Conservation (phyloP, 2,888 invertebrate genomes). For the Phortica okadai region DNA sequence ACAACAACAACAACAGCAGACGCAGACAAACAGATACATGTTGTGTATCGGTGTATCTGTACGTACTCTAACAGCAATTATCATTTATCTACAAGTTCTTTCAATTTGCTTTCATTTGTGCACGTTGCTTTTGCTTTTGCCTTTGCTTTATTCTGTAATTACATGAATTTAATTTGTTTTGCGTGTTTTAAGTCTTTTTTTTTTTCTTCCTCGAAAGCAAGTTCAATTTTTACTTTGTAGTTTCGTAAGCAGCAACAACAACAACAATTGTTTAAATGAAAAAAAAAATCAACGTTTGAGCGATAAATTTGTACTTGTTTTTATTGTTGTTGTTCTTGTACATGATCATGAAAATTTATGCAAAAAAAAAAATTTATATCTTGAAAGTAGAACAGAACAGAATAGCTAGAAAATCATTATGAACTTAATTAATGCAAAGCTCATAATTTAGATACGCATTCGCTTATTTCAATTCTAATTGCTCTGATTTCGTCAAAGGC, state of each 20-base stretch:
- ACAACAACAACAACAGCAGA: background rate
- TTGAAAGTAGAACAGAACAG: background rate
- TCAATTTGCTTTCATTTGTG: conserved; percentile 28
- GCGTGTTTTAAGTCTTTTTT: conserved; percentile 29
- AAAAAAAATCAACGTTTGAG: background rate
- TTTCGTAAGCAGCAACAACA: conserved; percentile 42
- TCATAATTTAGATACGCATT: conserved; percentile 22
- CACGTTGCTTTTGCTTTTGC: conserved; percentile 28
- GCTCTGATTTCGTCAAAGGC: conserved; percentile 28
- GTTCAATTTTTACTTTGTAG: conserved; percentile 66
- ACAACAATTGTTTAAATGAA: background rate
- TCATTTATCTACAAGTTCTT: conserved; percentile 27
- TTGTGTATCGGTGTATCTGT: background rate
- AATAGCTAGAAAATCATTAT: background rate
- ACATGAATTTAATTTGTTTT: conserved; percentile 52
- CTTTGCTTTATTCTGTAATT: conserved; percentile 58
- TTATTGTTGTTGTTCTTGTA: background rate
- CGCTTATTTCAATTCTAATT: conserved; percentile 23
- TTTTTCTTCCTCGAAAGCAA: conserved; percentile 59
- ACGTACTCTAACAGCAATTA: conserved; percentile 20
- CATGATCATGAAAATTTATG: conserved; percentile 28
- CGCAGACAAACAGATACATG: background rate
- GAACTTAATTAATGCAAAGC: conserved; percentile 28
- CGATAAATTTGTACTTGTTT: conserved; percentile 10
- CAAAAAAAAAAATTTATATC: background rate